These are phyloP conservation scores for Oreochromis mossambicus DNA, from an alignment of 2,797 vertebrate species.

Conservation along the genomic window DNA sequence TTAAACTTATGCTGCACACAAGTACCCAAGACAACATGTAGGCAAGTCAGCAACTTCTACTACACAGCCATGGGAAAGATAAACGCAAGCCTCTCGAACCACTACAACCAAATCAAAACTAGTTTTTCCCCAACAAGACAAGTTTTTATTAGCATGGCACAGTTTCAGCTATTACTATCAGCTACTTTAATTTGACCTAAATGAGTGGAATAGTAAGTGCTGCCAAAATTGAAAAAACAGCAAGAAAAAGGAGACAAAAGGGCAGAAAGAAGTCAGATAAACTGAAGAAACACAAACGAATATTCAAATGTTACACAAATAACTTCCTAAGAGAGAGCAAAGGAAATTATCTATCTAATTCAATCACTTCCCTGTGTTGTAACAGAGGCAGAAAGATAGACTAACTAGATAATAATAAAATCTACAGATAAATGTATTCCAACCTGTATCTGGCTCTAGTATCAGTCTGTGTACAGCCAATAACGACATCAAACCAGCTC, in stretches of 20 bases:
- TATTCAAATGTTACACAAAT: constrained; percentile 43
- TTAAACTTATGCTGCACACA: not conserved
- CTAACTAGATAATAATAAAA: not conserved
- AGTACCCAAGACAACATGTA: not conserved
- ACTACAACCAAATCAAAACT: not conserved
- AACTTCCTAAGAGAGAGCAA: not conserved
- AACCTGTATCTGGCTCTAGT: not conserved
- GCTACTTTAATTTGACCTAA: not conserved
- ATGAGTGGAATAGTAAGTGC: not conserved
- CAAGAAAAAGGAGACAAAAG: not conserved
- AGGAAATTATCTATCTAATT: not conserved
- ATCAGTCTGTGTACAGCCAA: not conserved
- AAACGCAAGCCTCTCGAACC: not conserved
- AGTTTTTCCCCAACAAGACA: not conserved
- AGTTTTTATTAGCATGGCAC: not conserved
- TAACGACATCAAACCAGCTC: not conserved
- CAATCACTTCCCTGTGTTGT: not conserved
- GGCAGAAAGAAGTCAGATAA: not conserved
- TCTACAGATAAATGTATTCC: not conserved
- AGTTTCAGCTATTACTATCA: not conserved
- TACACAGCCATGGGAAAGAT: not conserved
- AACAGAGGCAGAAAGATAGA: not conserved
- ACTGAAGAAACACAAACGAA: not conserved
- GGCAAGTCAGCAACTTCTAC: not conserved
- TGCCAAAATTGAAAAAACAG: not conserved